Conservation (phyloP, 1,140 invertebrate species). For the Mamestra configurata region DNA sequence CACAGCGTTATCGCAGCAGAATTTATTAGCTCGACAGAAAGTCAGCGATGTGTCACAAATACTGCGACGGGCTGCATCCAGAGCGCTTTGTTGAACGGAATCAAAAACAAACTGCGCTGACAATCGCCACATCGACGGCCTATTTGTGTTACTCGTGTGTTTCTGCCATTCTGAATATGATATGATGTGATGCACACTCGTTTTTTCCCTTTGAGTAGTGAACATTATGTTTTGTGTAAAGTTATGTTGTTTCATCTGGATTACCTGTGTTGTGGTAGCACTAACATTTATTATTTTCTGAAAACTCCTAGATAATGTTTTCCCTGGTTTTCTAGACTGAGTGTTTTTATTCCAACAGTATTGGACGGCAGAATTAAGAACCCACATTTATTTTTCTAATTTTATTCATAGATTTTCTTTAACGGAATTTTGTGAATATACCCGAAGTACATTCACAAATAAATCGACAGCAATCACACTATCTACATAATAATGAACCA, state of each 20-base stretch:
- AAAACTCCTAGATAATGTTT: background rate
- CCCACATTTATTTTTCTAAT: too few relatives aligned
- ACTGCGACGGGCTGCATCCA: conserved; percentile 62
- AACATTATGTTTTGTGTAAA: conserved; percentile 19
- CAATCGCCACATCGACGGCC: conserved; percentile 52
- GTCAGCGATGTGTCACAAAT: conserved; percentile 74
- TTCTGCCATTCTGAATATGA: conserved; percentile 42
- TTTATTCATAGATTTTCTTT: background rate
- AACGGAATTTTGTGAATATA: background rate
- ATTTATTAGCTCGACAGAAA: conserved; percentile 69
- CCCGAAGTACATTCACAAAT: too few relatives aligned
- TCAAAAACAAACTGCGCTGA: conserved; percentile 72
- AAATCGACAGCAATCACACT: background rate
- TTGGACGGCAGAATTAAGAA: background rate
- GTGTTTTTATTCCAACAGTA: background rate
- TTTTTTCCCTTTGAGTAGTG: conserved; percentile 34
- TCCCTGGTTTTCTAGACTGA: background rate
- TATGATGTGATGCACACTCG: conserved; percentile 20
- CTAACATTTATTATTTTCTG: background rate
- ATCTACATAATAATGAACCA: conserved; percentile 24
- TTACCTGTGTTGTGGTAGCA: background rate
- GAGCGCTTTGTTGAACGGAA: conserved; percentile 75
- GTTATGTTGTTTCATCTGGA: background rate
- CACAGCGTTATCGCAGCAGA: conserved; percentile 55
- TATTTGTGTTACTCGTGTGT: conserved; percentile 44